Evolutionary conservation across 2,113 vertebrate species (phyloP).

Genomic region (Catharus fuscescens): DNA sequence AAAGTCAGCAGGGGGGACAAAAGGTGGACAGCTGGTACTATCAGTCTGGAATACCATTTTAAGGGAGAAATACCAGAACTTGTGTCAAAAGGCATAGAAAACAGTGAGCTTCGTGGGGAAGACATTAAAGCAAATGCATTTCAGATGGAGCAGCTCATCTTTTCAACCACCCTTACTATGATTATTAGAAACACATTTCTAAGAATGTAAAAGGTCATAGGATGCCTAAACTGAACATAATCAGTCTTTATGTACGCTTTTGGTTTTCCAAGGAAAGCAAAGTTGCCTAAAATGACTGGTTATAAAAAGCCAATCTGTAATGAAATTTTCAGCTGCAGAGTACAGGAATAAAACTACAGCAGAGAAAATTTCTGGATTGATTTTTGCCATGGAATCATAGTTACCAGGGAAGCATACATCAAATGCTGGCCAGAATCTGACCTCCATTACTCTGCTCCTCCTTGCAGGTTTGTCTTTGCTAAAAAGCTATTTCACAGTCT

Average conservation of each 20-base stretch:
- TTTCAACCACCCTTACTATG: not conserved
- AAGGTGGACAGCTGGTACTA: constrained; percentile 69
- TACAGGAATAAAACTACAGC: constrained; percentile 11
- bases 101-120: constrained; percentile 3
- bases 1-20: constrained; percentile 37
- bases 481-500: constrained; percentile 60
- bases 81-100: constrained; percentile 24
- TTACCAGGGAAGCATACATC: constrained; percentile 46
- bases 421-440: constrained; percentile 36
- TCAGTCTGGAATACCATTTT: constrained; percentile 54
- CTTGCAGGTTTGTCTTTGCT: constrained; percentile 43
- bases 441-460: constrained; percentile 46
- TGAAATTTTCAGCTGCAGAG: constrained; percentile 30
- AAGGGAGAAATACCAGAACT: constrained; percentile 46
- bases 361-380: constrained; percentile 48
- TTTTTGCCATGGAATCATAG: constrained; percentile 48
- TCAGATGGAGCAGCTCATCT: not conserved
- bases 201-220: not conserved
- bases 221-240: not conserved
- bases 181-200: not conserved
- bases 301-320: constrained; percentile 41
- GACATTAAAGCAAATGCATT: not conserved
- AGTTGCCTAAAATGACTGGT: constrained; percentile 24
- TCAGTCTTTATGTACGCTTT: not conserved
- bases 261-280: constrained; percentile 11